Base-by-base conservation (phyloP, 2,113 vertebrate genomes). In the Plectropomus leopardus region DNA sequence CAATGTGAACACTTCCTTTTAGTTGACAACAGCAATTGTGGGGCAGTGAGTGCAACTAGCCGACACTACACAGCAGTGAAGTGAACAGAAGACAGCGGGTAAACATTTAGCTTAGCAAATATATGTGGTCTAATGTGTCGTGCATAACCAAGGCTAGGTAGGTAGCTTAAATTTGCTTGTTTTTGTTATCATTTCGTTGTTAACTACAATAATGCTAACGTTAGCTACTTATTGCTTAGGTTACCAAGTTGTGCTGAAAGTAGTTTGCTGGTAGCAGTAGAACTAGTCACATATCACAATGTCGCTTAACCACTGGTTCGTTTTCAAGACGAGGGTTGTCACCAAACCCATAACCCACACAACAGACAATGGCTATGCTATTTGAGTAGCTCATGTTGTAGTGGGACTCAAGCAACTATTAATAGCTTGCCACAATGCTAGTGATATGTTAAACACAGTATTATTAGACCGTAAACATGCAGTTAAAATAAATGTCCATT, bases 21-120 rank as follows among this genome's bases (percentile, higher is more conserved):
- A 68, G 58, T 76, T 84, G 80, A 82, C 77, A 84, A 76, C 83
- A 78, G 36, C 75, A 30, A 69, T 40, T 57, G 71, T 76, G 26
- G 21, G 72, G 7, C 58, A 78, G 65, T 74, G 57, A 80, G 60
- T 36, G 30, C 48, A 72, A 59, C 0, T 64, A 61, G 51, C 26
- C 7, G 21, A 74, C 26, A 50, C 11, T 6, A 44, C 8, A 26
- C 63, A 57, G 30, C 30, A 5, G 1, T 23, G 51, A 24, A 65
- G 44, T 30, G 30, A 59, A 28, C 14, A 23, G 11, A 26, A 44
- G 10, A 45, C 21, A 47, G 6, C 24, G 1, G 3, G 10, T 2
- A 26, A 64, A 68, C n/a, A 16, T 0, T 13, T 21, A 32, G 13
- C 24, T 8, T 21, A 65, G 23, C 11, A 69, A 14, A 34, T 24